Evolutionary conservation across 2,888 invertebrate species (phyloP).

Genomic region (Lysandra bellargus): DNA sequence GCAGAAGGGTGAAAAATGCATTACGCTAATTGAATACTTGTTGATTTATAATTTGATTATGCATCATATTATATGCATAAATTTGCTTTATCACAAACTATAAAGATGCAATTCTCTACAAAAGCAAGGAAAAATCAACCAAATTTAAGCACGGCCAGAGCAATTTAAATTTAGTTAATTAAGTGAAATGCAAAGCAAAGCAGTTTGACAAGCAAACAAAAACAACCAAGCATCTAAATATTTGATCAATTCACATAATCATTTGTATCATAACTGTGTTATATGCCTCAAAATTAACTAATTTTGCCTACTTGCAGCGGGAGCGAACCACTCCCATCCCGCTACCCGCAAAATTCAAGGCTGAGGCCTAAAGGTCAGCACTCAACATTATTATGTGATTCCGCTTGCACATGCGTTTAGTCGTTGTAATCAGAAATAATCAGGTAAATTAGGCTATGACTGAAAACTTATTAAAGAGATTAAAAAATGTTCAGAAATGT

Average conservation of each 20-base stretch:
- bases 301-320: too few relatives aligned
- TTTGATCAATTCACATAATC: background rate
- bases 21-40: too few relatives aligned
- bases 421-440: background rate
- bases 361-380: background rate
- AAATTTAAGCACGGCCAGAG: background rate
- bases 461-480: too few relatives aligned
- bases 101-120: background rate
- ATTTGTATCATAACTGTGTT: background rate
- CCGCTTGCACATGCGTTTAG: too few relatives aligned
- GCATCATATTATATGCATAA: too few relatives aligned
- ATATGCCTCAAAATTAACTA: too few relatives aligned
- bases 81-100: too few relatives aligned
- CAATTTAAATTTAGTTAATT: background rate
- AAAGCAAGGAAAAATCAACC: background rate
- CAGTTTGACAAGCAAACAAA: background rate
- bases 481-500: background rate
- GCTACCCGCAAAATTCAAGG: too few relatives aligned
- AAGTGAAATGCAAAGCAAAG: background rate
- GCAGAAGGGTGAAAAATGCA: too few relatives aligned
- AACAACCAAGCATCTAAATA: background rate
- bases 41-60: too few relatives aligned
- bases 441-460: background rate
- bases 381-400: background rate
- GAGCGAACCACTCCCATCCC: too few relatives aligned